These are phyloP conservation scores for Hestina assimilis DNA, from an alignment of 1,140 invertebrate species.

Conservation along the genomic window DNA sequence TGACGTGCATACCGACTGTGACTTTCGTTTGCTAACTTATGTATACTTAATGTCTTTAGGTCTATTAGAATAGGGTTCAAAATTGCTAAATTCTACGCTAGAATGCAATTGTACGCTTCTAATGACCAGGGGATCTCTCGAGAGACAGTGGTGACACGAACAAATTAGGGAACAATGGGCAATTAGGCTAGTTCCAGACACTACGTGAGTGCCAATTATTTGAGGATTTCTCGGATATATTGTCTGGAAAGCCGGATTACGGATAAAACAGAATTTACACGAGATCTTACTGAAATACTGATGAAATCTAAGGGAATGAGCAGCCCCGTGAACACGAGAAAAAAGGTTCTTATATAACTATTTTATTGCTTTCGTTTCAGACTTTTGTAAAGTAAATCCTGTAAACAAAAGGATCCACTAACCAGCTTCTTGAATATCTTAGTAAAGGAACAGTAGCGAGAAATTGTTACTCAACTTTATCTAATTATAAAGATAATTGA, in stretches of 20 bases:
- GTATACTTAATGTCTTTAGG: not conserved
- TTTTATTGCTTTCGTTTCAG: too few species aligned
- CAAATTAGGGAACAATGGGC: constrained; percentile 55
- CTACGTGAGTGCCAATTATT: constrained; percentile 44
- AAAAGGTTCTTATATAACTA: too few species aligned
- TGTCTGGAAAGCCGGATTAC: constrained; percentile 17
- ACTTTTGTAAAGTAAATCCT: too few species aligned
- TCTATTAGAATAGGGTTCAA: not conserved
- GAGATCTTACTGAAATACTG: not conserved
- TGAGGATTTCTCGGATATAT: constrained; percentile 32
- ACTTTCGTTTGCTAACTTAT: constrained; percentile 4
- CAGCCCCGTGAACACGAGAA: too few species aligned
- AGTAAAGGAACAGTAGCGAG: too few species aligned
- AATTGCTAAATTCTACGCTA: not conserved
- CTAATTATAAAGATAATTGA: too few species aligned
- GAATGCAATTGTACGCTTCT: constrained; percentile 10
- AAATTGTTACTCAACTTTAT: too few species aligned
- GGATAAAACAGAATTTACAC: constrained; percentile 7
- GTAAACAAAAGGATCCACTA: too few species aligned
- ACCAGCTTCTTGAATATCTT: too few species aligned
- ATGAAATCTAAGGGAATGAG: too few species aligned
- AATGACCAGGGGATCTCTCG: constrained; percentile 38
- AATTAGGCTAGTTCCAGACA: constrained; percentile 46
- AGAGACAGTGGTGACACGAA: constrained; percentile 47
- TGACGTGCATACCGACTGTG: constrained; percentile 21